Base-by-base conservation (phyloP, 2,888 invertebrate genomes). In the Zaprionus obscuricornis region DNA sequence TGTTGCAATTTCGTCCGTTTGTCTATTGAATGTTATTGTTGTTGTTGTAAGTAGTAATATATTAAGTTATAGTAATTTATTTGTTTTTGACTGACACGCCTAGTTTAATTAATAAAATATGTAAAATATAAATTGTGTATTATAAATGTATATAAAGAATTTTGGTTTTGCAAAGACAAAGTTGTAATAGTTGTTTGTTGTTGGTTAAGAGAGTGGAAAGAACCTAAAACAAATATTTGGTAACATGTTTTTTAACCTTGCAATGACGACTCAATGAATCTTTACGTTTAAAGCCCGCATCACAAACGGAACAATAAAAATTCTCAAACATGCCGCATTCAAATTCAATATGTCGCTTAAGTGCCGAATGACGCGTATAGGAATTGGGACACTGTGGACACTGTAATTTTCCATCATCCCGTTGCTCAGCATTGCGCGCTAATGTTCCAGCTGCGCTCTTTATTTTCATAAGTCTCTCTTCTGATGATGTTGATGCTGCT, bases 251-350 rank as follows among this genome's bases (percentile, higher is more conserved):
- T 51, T 82, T 74, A 46, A 84, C 67, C 60, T 74, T 85, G 77
- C 86, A 84, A 47, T 82, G 81, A 0, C 81, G 84, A 63, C 64
- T 67, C 40, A 82, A 49, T 11, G 81, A 82, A 52, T 82, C 81
- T 56, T 76, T 82, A 13, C 81, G 81, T 74, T 82, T 82, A 42
- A 82, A 82, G 29, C 81, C 81, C n/a, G 81, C 86, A 68, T 69
- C 75, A 63, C 82, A 82, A 42, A 81, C 69, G 29, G 56, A 49
- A 51, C 83, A 83, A 36, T 71, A 68, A 42, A 83, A 83, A 52
- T 81, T 82, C 29, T 82, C 75, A 56, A 78, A 40, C 65, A 73
- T 73, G 4, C 83, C 83, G 57, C 83, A 83, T 40, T 83, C 83
- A 33, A 85, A 83, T 33, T 85, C 81, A 26, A 85, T 51, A 49